phyloP scores from a whole-genome alignment of 2,888 invertebrate species.

The Antheraea assamensis region DNA sequence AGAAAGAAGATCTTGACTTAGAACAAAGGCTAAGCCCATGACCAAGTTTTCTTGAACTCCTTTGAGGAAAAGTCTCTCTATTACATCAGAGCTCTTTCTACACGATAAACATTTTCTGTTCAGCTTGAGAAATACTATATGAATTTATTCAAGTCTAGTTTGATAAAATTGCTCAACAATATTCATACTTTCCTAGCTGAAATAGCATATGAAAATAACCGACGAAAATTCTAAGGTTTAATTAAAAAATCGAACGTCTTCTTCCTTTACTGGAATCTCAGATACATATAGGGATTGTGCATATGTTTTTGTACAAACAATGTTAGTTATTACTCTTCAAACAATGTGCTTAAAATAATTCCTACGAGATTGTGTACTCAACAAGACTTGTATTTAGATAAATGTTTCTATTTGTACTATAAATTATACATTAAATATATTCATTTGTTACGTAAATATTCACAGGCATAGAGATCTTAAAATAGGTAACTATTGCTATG shows the following conservation, averaged over 20 bases:
- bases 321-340: background rate
- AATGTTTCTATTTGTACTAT: slow-evolving; percentile 6
- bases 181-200: no score
- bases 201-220: background rate
- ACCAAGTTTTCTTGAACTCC: background rate
- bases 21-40: background rate
- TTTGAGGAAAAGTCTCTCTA: background rate
- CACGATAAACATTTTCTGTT: background rate
- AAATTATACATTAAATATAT: background rate
- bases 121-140: no score
- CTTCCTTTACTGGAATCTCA: background rate
- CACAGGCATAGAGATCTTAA: background rate
- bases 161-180: no score
- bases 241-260: background rate
- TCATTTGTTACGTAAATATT: background rate
- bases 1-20: background rate
- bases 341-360: background rate
- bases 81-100: background rate
- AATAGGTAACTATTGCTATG: background rate
- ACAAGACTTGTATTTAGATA: slow-evolving; percentile 1
- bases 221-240: background rate
- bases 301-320: slow-evolving; percentile 1
- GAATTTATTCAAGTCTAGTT: no score
- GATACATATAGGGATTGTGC: background rate
- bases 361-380: slow-evolving; percentile 2